Base-by-base conservation (phyloP, 1,140 invertebrate genomes). In the Drosophila oshimai region DNA sequence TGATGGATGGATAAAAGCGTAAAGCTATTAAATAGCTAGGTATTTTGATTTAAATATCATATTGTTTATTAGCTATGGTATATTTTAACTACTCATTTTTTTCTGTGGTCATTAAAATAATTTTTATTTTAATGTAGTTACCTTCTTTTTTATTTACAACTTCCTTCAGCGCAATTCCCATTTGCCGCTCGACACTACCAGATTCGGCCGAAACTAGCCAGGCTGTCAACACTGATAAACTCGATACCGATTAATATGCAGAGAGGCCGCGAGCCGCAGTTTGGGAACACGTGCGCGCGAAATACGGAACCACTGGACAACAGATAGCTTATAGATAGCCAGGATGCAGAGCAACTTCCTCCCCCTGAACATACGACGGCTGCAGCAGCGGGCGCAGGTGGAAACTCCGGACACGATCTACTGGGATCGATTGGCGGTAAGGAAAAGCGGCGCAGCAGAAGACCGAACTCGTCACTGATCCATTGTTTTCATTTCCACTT, bases 341-440 rank as follows among this genome's bases (percentile, higher is more conserved):
- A 55, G 24, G n/a, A 91, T 89, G 81, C 92, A 93, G 62, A 91
- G 91, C 24, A 42, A 37, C 47, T 96, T 96, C 89, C 96, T 96
- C 76, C 95, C 94, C 91, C 94, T 94, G 34, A 96, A 96, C 89
- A 92, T 93, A 10, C 94, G 95, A 79, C 92, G 94, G n/a, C 96
- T 94, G 80, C 91, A 93, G 64, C 95, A 95, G 86, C 91, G 93
- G 22, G 93, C 93, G 2, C 92, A 94, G 31, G 94, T 94, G 74
- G 86, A 94, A 42, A 96, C 96, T 0, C 92, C 93, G 26, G 96
- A 98, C 92, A 93, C 93, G 73, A 89, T 95, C 62, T 98, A 97
- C 87, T 98, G 97, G 97, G 97, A 97, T 86, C 94, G 96, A 89
- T 93, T 96, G 76, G 93, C 94, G 60, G 96, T 97, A 93, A 39